Evolutionary conservation across 30 jellyfish, hydroid and myxozoan species (phyloP), one percentile per base, ranked within the genome.

Genomic region (Pseudorhiza aurosa): DNA sequence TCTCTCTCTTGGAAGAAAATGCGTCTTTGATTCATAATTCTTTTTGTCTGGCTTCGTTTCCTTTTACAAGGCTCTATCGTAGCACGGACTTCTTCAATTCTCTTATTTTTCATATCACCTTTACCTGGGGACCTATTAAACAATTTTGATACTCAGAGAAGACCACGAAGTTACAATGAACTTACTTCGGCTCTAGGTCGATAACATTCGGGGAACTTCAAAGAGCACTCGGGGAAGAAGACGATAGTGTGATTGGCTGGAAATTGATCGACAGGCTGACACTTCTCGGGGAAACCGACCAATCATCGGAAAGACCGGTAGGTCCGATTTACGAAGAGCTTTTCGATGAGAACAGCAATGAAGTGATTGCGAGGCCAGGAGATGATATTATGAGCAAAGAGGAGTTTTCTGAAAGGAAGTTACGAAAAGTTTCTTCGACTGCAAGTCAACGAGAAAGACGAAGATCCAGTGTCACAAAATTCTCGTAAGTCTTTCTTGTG

Each of bases 161-260:
- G n/a, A n/a, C n/a, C n/a, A n/a, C n/a, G n/a, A n/a, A n/a, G n/a
- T n/a, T n/a, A n/a, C n/a, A n/a, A n/a, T n/a, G n/a, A n/a, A n/a
- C n/a, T n/a, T n/a, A 22, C 8, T 12, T 26, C 0, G 40, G 1
- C 14, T 15, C 2, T 30, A 73, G 86, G 30, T 73, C 86, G 3
- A 50, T 56, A 49, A 73, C 72, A 7, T 73, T 73, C 53, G 86
- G 86, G 8, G 86, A 73, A 25, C 75, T 73, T 28, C 86, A 73
- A 18, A n/a, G 58, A n/a, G 73, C 86, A 26, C 86, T 73, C 18
- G 75, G 73, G 27, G 86, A 73, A 47, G 75, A 53, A 19, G 53
- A 58, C 25, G 22, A 56, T n/a, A 24, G 24, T 7, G 76, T 36
- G 40, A 55, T 42, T 47, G 88, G 88, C 40, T 75, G 88, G 88